Base-by-base conservation (phyloP, 2,888 invertebrate genomes). In the Metellina segmentata region DNA sequence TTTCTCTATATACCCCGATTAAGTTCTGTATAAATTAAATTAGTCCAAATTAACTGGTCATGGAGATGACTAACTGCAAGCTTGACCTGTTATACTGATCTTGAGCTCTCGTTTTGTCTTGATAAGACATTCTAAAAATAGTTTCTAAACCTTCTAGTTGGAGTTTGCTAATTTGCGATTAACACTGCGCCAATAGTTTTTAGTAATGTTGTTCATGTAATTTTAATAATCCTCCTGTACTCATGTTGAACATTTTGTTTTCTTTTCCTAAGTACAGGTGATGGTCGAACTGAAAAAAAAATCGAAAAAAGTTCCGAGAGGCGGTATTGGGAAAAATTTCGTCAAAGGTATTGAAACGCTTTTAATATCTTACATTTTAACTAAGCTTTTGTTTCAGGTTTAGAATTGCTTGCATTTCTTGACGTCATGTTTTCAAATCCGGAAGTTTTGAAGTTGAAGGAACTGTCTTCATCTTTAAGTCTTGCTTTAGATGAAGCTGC, bases 401-500 rank as follows among this genome's bases (percentile, higher is more conserved):
- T 97, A 94, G 97, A 97, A 94, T 97, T 97, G 95, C 95, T 97
- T 81, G 69, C 78, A 16, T 79, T 89, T 71, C 49, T 70, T 13
- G 70, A 89, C 69, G 93, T 72, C 70, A 82, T 97, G 95, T 96
- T 98, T 94, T 97, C 97, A 93, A 98, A 98, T 96, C 98, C 98
- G 93, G 98, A 98, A 95, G 97, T 98, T 94, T 96, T 98, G 94
- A 96, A 61, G 61, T 61, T 61, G 61, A 61, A 97, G 94, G 96
- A 97, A 94, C 96, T 98, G 94, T 98, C 98, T 94, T 97, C 98
- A 86, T 98, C 98, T 94, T 97, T 97, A 94, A 97, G 98, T 94
- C 98, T 98, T 96, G 98, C 99, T 93, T 96, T 99, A 94, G 98
- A 99, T 96, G 98, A 99, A 96, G 99, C 99, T 91, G 98, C 98